phyloP scores from a whole-genome alignment of 2,888 invertebrate species.

The Bimastos eiseni region DNA sequence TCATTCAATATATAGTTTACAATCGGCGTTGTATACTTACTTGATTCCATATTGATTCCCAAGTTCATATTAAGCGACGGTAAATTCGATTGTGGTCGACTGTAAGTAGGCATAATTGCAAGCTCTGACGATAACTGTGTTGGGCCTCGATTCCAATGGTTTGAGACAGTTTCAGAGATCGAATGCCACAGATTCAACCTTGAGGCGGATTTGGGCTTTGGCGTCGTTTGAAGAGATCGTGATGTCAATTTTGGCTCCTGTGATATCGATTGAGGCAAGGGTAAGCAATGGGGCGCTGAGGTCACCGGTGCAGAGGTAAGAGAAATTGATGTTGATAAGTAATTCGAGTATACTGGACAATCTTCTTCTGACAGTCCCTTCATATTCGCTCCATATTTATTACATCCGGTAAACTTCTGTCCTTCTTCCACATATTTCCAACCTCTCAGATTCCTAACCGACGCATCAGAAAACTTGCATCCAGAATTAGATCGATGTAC shows the following conservation, averaged over 20 bases:
- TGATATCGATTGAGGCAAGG: not conserved
- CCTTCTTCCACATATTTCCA: not conserved
- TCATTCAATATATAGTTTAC: not conserved
- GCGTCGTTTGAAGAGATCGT: not conserved
- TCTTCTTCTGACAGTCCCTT: not conserved
- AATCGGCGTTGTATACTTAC: not conserved
- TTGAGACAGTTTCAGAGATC: not conserved
- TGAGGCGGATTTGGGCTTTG: not conserved
- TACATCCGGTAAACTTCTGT: not conserved
- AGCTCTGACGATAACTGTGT: not conserved
- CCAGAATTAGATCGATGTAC: not conserved
- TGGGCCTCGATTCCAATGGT: not conserved
- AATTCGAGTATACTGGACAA: not conserved
- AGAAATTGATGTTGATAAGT: not conserved
- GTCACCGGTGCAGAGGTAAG: not conserved
- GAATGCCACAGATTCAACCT: not conserved
- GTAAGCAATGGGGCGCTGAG: not conserved
- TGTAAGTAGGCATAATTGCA: not conserved
- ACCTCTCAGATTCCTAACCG: not conserved
- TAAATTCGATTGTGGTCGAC: not conserved
- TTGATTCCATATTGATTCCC: not conserved
- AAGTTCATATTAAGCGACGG: not conserved
- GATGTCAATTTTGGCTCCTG: not conserved
- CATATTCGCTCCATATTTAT: not conserved
- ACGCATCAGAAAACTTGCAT: not conserved